Base-by-base conservation (phyloP, 1,140 invertebrate genomes). In the Ericerus pela region DNA sequence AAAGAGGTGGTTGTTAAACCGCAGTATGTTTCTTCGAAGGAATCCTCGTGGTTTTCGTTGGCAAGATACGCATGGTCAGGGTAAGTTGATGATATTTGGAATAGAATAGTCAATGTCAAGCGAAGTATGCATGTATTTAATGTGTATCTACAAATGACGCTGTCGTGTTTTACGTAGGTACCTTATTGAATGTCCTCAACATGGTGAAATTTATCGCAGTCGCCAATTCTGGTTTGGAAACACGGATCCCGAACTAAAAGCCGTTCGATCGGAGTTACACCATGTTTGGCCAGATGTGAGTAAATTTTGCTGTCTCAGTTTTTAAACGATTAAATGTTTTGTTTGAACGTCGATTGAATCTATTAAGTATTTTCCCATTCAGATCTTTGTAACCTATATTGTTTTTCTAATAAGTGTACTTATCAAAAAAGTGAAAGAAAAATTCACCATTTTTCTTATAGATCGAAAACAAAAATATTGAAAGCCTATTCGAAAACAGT, bases 151-250 rank as follows among this genome's bases (percentile, higher is more conserved):
- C 12, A 54, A 31, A 24, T 30, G 10, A 16, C n/a, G 22, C 20
- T 14, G 5, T 41, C 38, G 8, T 16, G 22, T 14, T 28, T 11
- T 30, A 57, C 65, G 22, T 58, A 76, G 76, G 2, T 78, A 84
- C 66, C 77, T 85, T 1, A 77, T 90, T 30, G 83, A 89, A 62
- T 92, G 88, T 70, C 75, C 76, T 31, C 75, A 79, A 60, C 89
- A 85, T 72, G 86, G 87, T 1, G 79, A 88, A 60, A 88, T 89
- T 58, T 88, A 85, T 66, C 72, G 82, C 41, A 85, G 83, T 66
- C 73, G 85, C 10, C 80, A 89, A 63, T 83, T 84, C 66, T 92
- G 87, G 88, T 89, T 82, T 68, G 85, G 86, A 1, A 90, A 91
- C 66, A 79, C 80, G 61, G 75, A 79, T 62, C 81, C 85, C 1